A percentile compares a stretch with the other conserved stretches of the same genome.
These are phyloP conservation scores for Ectemnius lituratus DNA, from an alignment of 2,888 invertebrate genomes.

Conservation along the genomic window DNA sequence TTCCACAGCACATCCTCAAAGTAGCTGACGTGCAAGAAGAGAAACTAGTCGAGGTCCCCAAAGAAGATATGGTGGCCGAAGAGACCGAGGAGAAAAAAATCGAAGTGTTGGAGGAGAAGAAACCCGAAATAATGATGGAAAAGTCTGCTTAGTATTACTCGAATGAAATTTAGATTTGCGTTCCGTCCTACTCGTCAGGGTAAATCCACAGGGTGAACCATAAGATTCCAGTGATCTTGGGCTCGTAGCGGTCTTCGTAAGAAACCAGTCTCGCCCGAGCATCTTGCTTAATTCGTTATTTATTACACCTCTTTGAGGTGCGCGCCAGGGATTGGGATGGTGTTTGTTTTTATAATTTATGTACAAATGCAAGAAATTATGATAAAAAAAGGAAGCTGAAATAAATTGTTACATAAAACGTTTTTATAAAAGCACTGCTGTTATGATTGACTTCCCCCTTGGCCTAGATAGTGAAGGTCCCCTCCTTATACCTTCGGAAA, in stretches of 20 bases:
- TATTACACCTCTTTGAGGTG: constrained; percentile 19
- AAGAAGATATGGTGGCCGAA: constrained; percentile 29
- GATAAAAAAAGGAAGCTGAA: constrained; percentile 51
- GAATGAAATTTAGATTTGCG: not conserved
- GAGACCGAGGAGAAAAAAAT: constrained; percentile 11
- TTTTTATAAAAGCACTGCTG: constrained; percentile 44
- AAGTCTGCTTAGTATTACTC: constrained; percentile 16
- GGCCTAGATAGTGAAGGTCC: not conserved
- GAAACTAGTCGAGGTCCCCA: constrained; percentile 25
- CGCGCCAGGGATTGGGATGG: constrained; percentile 19
- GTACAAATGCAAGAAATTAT: constrained; percentile 51
- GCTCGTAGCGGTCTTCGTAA: constrained; percentile 68
- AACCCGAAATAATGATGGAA: constrained; percentile 26
- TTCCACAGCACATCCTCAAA: constrained; percentile 79
- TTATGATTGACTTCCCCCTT: not conserved
- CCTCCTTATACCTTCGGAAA: no score
- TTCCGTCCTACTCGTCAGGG: not conserved
- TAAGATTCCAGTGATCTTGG: constrained; percentile 48
- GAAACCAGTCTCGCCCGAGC: constrained; percentile 68
- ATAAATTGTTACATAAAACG: constrained; percentile 77
- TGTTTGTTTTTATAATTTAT: constrained; percentile 40
- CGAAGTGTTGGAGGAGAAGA: constrained; percentile 21
- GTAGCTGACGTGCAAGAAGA: constrained; percentile 48
- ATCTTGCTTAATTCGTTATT: constrained; percentile 34
- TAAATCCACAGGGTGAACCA: constrained; percentile 5